Evolutionary conservation across 2,888 invertebrate species (phyloP), one percentile per base, ranked within the genome.

Genomic region (Noctua fimbriata): DNA sequence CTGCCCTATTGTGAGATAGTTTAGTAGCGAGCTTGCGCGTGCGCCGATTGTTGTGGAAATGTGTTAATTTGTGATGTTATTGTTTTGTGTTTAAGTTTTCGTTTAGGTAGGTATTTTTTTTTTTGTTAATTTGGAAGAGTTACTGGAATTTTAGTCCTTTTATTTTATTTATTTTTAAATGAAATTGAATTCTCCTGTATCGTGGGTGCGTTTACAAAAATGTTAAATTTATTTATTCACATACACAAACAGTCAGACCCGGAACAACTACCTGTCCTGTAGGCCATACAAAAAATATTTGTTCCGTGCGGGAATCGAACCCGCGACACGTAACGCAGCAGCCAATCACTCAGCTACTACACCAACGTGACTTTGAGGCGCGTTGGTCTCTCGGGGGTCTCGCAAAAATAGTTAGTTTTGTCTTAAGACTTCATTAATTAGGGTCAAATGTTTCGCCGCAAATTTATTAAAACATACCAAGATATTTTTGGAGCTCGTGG

Each of bases 1-100:
- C 77, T 83, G 72, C 66, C 76, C 76, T 78, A 77, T 88, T 82
- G 55, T 78, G 49, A 78, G 69, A 73, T 73, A 74, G 81, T 84
- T 79, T 66, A 80, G 88, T 84, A 16, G 75, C n/a, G 84, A 78
- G 76, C 79, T 74, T 78, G 86, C 84, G 89, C 79, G 84, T 81
- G 82, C 63, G 83, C 73, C 70, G 77, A 28, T 82, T 89, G 63
- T 82, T 66, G 58, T 73, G 16, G 14, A 70, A 82, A 70, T 78
- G 70, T 73, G 70, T 67, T 73, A n/a, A 76, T 70, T 84, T 74
- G 84, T 79, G 58, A 28, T 63, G 60, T 73, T 76, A 58, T 76
- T 76, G 12, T 44, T 44, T n/a, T 67, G 67, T 67, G 44, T 67
- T 70, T 63, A 7, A 52, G n/a, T 72, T 41, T 63, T 36, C 58